phyloP scores from a whole-genome alignment of 2,797 vertebrate species.

The Microhierax caerulescens region DNA sequence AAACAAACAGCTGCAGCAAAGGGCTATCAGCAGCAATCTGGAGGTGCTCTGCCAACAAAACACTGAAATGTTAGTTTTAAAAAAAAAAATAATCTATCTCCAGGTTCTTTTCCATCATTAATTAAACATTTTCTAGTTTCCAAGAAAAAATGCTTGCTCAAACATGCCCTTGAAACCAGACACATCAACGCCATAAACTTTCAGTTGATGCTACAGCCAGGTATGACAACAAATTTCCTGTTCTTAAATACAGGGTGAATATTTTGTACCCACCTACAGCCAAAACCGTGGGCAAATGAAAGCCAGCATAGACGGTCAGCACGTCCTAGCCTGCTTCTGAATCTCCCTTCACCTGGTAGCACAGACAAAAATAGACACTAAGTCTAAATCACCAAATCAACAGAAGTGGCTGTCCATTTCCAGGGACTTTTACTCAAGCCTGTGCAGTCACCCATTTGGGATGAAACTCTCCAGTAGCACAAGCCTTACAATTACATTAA shows the following conservation, averaged over 20 bases:
- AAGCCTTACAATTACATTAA: neutral
- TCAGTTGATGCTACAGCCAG: neutral
- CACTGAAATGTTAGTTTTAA: neutral
- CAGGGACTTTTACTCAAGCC: neutral
- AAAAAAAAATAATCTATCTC: neutral
- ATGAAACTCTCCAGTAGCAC: neutral
- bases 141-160: neutral
- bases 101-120: conserved; percentile 20
- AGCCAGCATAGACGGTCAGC: neutral
- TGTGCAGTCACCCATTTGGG: neutral
- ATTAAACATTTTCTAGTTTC: neutral
- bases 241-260: neutral
- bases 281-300: neutral
- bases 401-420: neutral
- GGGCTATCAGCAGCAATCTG: neutral
- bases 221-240: neutral
- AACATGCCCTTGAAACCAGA: neutral
- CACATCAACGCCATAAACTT: neutral
- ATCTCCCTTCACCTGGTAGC: neutral
- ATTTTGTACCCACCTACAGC: neutral
- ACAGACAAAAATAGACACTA: neutral
- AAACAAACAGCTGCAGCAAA: neutral
- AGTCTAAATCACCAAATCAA: neutral
- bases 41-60: neutral
- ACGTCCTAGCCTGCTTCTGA: neutral